Conservation (phyloP, 1,140 invertebrate genomes). For the Panagrolaimus sp. region DNA sequence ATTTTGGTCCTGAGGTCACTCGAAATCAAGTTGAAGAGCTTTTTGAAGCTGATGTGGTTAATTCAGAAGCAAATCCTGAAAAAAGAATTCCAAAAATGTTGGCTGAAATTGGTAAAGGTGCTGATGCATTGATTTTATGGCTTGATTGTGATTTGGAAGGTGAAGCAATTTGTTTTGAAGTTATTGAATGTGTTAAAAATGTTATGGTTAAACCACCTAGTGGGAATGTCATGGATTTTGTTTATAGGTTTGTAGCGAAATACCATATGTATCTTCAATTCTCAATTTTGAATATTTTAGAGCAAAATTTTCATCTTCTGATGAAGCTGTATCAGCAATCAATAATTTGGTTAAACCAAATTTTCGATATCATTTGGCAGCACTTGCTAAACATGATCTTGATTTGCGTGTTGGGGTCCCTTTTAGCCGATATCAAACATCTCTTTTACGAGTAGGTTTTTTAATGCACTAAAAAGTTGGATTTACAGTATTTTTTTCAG, state of each 20-base stretch:
- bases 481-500: neutral
- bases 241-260: neutral
- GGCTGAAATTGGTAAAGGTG: slow-evolving; percentile 1
- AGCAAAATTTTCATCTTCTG: neutral
- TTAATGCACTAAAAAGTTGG: neutral
- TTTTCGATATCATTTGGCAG: slow-evolving; percentile 3
- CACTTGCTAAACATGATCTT: neutral
- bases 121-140: neutral
- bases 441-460: neutral
- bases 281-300: neutral
- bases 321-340: neutral
- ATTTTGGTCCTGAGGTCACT: neutral
- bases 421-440: neutral
- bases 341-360: neutral
- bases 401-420: neutral
- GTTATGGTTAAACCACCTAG: neutral
- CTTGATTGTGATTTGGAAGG: slow-evolving; percentile 6
- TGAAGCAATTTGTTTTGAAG: slow-evolving; percentile 8
- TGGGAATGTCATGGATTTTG: neutral
- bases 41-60: slow-evolving; percentile 1
- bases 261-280: neutral
- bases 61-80: neutral
- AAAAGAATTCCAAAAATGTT: neutral
- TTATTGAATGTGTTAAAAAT: neutral
- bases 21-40: slow-evolving; percentile 6